Conservation (phyloP, 2,888 invertebrate genomes). For the Nomada goodeniana region DNA sequence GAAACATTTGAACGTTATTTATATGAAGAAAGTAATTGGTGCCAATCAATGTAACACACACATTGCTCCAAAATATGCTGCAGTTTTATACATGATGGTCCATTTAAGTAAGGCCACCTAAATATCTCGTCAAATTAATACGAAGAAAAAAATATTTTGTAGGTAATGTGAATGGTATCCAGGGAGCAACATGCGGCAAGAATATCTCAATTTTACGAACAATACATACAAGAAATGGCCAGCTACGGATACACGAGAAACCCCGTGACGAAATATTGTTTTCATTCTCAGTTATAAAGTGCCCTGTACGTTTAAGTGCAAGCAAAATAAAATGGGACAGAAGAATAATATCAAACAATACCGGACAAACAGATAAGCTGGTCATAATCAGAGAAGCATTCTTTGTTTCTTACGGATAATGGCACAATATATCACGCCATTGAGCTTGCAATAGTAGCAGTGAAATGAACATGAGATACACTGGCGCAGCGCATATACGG, state of each 20-base stretch:
- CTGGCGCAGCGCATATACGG: slow-evolving; percentile 4
- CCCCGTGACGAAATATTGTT: background rate
- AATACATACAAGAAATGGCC: too few species aligned
- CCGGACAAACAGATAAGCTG: slow-evolving; percentile 17
- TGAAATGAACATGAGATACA: slow-evolving; percentile 31
- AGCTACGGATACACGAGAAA: background rate
- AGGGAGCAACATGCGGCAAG: too few species aligned
- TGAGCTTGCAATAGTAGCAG: slow-evolving; percentile 6
- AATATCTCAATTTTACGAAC: background rate
- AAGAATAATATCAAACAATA: background rate
- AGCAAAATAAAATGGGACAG: background rate
- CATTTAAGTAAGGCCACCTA: too few species aligned
- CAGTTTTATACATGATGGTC: too few species aligned
- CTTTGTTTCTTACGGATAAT: slow-evolving; percentile 28
- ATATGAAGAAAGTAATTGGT: too few species aligned
- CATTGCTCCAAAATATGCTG: too few species aligned
- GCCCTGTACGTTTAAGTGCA: background rate
- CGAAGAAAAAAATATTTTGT: too few species aligned
- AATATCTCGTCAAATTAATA: too few species aligned
- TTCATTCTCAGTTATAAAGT: background rate
- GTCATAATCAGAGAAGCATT: slow-evolving; percentile 21
- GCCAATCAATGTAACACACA: too few species aligned
- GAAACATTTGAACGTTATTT: background rate
- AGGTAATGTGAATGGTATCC: too few species aligned
- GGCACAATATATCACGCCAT: background rate